phyloP scores from a whole-genome alignment of 1,140 invertebrate species.

The Aleiodes sp. region DNA sequence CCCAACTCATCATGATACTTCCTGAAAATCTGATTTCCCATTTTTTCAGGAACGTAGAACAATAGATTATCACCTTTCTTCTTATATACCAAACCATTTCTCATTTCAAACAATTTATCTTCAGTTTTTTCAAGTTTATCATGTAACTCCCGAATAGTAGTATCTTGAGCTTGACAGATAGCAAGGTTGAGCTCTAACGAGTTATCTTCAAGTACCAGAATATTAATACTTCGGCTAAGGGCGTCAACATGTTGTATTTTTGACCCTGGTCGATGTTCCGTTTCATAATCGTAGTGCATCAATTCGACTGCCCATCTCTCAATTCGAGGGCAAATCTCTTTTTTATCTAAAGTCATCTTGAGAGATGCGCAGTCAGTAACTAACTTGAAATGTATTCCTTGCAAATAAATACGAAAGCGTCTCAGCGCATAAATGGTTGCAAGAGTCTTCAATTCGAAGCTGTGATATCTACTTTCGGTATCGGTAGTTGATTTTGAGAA shows the following conservation, averaged over 20 bases:
- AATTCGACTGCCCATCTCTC: slow-evolving; percentile 52
- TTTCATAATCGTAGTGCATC: slow-evolving; percentile 45
- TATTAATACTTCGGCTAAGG: slow-evolving; percentile 42
- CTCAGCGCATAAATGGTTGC: slow-evolving; percentile 31
- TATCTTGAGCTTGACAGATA: not conserved
- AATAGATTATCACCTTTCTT: not conserved
- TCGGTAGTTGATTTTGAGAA: slow-evolving; percentile 24
- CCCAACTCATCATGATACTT: not conserved
- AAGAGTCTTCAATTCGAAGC: slow-evolving; percentile 37
- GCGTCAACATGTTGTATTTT: slow-evolving; percentile 50
- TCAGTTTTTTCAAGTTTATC: not conserved
- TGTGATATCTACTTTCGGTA: slow-evolving; percentile 27
- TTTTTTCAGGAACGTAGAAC: not conserved
- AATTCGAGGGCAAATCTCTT: slow-evolving; percentile 43
- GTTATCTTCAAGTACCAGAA: not conserved
- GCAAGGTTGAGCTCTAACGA: not conserved
- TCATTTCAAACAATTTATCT: not conserved
- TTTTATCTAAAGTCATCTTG: slow-evolving; percentile 45
- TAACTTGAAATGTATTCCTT: slow-evolving; percentile 18
- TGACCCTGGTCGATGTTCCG: slow-evolving; percentile 40
- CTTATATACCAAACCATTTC: not conserved
- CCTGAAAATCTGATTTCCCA: not conserved
- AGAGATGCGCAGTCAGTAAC: slow-evolving; percentile 43
- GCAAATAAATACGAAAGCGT: slow-evolving; percentile 28
- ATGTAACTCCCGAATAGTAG: not conserved